Evolutionary conservation across 2,797 vertebrate species (phyloP).

Genomic region (Ispidina lecontei): DNA sequence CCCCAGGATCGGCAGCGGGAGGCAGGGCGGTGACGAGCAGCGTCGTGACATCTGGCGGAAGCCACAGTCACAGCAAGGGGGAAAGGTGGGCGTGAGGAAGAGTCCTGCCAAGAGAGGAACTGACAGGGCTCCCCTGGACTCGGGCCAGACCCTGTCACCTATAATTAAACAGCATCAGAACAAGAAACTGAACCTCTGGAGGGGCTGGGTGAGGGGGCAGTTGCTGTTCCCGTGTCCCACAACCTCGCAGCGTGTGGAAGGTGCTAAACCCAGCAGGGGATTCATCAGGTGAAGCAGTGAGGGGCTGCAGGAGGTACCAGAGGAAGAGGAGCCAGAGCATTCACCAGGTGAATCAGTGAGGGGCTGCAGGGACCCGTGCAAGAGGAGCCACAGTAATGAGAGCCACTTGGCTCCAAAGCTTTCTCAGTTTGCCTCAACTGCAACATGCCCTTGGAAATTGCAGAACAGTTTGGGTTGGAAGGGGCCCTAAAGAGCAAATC

Average conservation of each 20-base stretch:
- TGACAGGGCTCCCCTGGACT: constrained; percentile 73
- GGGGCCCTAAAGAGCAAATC: not conserved
- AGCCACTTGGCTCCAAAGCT: not conserved
- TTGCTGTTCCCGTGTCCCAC: not conserved
- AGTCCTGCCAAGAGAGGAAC: constrained; percentile 74
- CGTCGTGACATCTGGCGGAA: constrained; percentile 83
- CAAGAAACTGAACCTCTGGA: not conserved
- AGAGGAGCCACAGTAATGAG: not conserved
- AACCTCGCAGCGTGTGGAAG: not conserved
- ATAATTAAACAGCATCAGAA: constrained; percentile 68
- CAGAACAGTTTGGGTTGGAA: not conserved
- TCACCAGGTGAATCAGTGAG: not conserved
- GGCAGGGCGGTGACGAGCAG: constrained; percentile 68
- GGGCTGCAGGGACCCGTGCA: not conserved
- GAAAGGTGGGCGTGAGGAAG: constrained; percentile 75
- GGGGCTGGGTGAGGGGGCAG: not conserved
- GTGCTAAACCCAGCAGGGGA: not conserved
- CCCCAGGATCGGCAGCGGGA: constrained; percentile 44
- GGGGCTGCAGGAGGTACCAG: not conserved
- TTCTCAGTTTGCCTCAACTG: not conserved
- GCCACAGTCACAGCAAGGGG: constrained; percentile 75
- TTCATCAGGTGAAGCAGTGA: not conserved
- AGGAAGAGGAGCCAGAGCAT: not conserved
- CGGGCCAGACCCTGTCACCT: constrained; percentile 76
- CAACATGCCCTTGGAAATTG: not conserved